Evolutionary conservation across 2,113 vertebrate genomes (phyloP).

Genomic region (Rallus limicola): DNA sequence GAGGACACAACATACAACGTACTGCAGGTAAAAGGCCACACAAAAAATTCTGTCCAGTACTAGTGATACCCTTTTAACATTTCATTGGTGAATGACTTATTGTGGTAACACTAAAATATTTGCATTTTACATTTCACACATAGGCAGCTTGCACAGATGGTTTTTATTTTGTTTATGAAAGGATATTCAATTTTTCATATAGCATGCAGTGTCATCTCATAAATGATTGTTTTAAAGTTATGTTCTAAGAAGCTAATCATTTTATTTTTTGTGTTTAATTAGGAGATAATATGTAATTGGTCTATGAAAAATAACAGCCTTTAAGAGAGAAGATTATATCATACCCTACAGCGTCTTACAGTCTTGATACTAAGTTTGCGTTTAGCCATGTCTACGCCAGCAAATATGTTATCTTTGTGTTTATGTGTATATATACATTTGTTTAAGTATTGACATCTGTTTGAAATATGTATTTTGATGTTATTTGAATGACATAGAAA

Average conservation of each 20-base stretch:
- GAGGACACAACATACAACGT: not conserved
- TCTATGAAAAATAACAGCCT: not conserved
- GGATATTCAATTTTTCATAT: not conserved
- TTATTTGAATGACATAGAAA: not conserved
- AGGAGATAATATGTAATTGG: conserved; percentile 25
- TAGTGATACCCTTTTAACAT: not conserved
- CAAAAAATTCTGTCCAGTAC: not conserved
- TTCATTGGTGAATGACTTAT: not conserved
- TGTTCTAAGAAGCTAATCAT: not conserved
- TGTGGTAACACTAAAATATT: not conserved
- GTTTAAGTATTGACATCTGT: not conserved
- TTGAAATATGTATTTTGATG: not conserved
- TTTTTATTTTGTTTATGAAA: not conserved
- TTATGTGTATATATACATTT: not conserved
- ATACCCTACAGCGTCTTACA: not conserved
- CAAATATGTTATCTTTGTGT: not conserved
- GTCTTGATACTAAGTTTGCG: not conserved
- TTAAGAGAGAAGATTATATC: conserved; percentile 17
- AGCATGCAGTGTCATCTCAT: not conserved
- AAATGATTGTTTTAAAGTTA: conserved; percentile 13
- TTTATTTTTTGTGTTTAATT: conserved; percentile 5
- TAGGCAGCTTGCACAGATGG: not conserved
- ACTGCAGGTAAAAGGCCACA: not conserved
- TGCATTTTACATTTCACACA: not conserved
- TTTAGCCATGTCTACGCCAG: not conserved